Conservation (phyloP, 1,140 invertebrate genomes). For the Brachionus angularis region DNA sequence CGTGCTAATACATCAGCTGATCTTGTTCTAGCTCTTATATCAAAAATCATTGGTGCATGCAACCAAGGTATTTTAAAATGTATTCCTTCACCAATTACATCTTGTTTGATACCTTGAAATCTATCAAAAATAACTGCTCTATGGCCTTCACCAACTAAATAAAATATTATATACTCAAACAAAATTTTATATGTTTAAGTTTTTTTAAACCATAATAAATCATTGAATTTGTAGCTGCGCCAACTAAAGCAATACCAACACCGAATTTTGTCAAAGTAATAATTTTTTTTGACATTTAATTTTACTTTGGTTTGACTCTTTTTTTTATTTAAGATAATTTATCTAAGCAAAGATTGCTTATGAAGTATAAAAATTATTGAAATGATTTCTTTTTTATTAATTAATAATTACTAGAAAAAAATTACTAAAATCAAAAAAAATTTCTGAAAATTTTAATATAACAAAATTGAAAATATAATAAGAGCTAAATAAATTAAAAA, state of each 20-base stretch:
- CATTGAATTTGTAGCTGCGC: slow-evolving; percentile 90
- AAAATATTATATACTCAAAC: no score
- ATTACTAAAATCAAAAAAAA: no score
- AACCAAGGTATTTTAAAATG: slow-evolving; percentile 99
- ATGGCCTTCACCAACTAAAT: slow-evolving; percentile 97
- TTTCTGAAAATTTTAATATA: no score
- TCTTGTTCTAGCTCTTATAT: slow-evolving; percentile 88
- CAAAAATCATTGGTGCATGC: slow-evolving; percentile 93
- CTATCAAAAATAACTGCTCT: slow-evolving; percentile 98
- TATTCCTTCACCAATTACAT: slow-evolving; percentile 92
- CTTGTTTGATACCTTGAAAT: slow-evolving; percentile 86
- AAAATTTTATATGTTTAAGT: no score
- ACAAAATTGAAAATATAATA: no score
- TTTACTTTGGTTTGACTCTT: no score
- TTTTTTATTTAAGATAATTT: no score
- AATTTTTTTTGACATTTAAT: slow-evolving; percentile 42
- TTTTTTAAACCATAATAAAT: slow-evolving; percentile 97
- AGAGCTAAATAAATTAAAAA: no score
- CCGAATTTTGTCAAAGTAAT: slow-evolving; percentile 86
- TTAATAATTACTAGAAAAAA: no score
- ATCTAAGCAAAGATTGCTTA: no score
- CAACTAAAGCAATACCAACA: slow-evolving; percentile 79
- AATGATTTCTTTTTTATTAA: no score
- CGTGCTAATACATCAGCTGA: slow-evolving; percentile 95
- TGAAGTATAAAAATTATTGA: no score